Evolutionary conservation across 1,140 invertebrate species (phyloP).

Genomic region (Colletes latitarsis): DNA sequence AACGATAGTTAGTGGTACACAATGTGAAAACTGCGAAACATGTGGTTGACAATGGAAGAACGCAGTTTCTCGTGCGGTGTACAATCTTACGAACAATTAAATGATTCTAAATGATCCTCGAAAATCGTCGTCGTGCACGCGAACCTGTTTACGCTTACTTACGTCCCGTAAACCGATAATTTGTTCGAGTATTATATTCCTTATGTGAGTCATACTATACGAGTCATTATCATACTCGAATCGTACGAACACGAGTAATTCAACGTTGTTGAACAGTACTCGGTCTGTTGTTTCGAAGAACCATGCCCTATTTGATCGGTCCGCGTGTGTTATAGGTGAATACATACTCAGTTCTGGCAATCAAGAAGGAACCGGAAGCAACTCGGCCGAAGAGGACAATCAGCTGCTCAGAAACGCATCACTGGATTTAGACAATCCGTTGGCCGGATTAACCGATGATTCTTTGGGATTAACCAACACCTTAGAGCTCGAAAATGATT

Average conservation of each 20-base stretch:
- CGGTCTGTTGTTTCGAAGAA: neutral
- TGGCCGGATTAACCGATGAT: slow-evolving; percentile 74
- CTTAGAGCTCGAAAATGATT: slow-evolving; percentile 78
- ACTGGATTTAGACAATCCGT: slow-evolving; percentile 71
- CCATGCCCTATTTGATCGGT: neutral
- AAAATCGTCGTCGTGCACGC: slow-evolving; percentile 50
- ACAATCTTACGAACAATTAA: slow-evolving; percentile 53
- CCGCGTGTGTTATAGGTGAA: slow-evolving; percentile 70
- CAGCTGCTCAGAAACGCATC: slow-evolving; percentile 70
- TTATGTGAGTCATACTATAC: neutral
- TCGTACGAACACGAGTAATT: neutral
- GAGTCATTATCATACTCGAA: neutral
- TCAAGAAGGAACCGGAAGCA: slow-evolving; percentile 58
- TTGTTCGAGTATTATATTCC: slow-evolving; percentile 8
- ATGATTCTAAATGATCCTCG: slow-evolving; percentile 45
- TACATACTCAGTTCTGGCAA: slow-evolving; percentile 74
- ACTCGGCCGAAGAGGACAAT: slow-evolving; percentile 62
- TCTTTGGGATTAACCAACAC: slow-evolving; percentile 75
- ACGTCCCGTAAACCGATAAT: slow-evolving; percentile 37
- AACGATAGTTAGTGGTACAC: neutral
- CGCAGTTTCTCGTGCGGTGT: slow-evolving; percentile 11
- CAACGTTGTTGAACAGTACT: neutral
- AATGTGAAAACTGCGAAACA: slow-evolving; percentile 17
- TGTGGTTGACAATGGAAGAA: slow-evolving; percentile 21
- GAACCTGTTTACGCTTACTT: slow-evolving; percentile 61